These are phyloP conservation scores for Alcedo quadribrachys DNA, from an alignment of 2,797 vertebrate genomes.

Conservation along the genomic window DNA sequence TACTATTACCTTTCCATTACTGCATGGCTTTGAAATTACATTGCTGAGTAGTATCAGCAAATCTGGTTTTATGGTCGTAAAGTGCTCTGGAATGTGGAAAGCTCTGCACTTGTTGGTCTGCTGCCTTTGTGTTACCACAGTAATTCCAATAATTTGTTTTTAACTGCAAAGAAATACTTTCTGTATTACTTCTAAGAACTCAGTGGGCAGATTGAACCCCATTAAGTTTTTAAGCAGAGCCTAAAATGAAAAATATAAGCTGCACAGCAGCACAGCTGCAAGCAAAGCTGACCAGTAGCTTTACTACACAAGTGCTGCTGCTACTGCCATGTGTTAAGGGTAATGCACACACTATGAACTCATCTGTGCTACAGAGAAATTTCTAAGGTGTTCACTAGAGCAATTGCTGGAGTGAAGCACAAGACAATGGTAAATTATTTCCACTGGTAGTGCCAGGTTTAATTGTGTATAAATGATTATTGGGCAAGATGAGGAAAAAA, in stretches of 20 bases:
- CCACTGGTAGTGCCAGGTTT: not conserved
- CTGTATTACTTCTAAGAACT: not conserved
- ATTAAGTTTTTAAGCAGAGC: not conserved
- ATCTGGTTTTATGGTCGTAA: not conserved
- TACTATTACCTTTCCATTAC: conserved; percentile 11
- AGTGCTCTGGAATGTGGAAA: not conserved
- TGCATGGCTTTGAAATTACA: not conserved
- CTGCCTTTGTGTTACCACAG: not conserved
- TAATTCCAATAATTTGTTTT: not conserved
- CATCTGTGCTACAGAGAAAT: not conserved
- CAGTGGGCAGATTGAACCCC: not conserved
- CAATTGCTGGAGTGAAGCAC: not conserved
- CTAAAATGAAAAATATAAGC: not conserved
- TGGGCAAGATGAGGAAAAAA: not conserved
- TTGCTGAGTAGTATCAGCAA: not conserved
- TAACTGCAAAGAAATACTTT: not conserved
- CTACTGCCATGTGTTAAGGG: not conserved
- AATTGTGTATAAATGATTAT: not conserved
- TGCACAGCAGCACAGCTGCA: not conserved
- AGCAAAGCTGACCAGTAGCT: not conserved
- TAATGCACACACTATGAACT: accelerated
- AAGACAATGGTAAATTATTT: not conserved
- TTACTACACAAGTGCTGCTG: not conserved
- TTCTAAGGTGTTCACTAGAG: not conserved
- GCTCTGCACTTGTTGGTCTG: not conserved